phyloP scores from a whole-genome alignment of 1,140 invertebrate species.

The Philopotamus ludificatus region DNA sequence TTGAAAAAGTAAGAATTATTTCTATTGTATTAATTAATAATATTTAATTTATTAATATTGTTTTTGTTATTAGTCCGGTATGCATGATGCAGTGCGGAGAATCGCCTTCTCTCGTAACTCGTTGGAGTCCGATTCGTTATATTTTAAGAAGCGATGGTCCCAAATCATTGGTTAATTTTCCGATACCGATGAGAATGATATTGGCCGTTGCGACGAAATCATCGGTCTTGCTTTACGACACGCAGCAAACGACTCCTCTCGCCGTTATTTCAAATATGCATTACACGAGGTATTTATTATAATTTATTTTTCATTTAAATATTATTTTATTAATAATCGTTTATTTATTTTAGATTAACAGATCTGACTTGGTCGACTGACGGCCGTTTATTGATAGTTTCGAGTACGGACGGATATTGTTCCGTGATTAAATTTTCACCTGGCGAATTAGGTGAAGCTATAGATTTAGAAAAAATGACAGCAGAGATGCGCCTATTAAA shows the following conservation, averaged over 20 bases:
- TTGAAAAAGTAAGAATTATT: slow-evolving; percentile 62
- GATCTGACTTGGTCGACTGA: slow-evolving; percentile 91
- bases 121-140: slow-evolving; percentile 80
- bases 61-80: slow-evolving; percentile 66
- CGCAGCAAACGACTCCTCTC: slow-evolving; percentile 83
- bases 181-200: slow-evolving; percentile 80
- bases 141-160: slow-evolving; percentile 61
- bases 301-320: slow-evolving; percentile 1
- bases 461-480: slow-evolving; percentile 44
- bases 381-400: slow-evolving; percentile 77
- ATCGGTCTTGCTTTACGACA: slow-evolving; percentile 87
- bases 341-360: slow-evolving; percentile 63
- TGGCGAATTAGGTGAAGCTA: slow-evolving; percentile 77
- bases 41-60: slow-evolving; percentile 12
- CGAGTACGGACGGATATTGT: slow-evolving; percentile 95
- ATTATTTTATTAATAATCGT: neutral
- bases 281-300: slow-evolving; percentile 65
- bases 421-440: slow-evolving; percentile 83
- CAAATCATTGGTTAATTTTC: slow-evolving; percentile 55
- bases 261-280: slow-evolving; percentile 88
- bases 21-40: slow-evolving; percentile 16
- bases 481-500: neutral
- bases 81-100: slow-evolving; percentile 76
- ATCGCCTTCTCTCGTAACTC: slow-evolving; percentile 75
- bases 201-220: slow-evolving; percentile 88